phyloP scores from a whole-genome alignment of 2,113 vertebrate genomes.

The Salminus brasiliensis region DNA sequence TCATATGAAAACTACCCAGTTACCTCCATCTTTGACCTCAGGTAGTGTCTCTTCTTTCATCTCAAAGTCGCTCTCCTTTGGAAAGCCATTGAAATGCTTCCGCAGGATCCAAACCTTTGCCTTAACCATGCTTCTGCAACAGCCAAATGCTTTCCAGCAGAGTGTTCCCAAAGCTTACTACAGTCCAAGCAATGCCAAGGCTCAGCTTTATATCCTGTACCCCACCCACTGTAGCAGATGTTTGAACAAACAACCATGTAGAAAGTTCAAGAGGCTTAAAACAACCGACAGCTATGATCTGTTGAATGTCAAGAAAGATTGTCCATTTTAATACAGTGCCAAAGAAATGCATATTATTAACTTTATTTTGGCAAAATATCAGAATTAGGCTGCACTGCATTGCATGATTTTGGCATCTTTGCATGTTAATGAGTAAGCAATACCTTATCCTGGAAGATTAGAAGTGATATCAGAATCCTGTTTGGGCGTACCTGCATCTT shows the following conservation, averaged over 20 bases:
- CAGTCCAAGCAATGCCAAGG: not conserved
- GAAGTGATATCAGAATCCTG: not conserved
- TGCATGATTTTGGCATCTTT: not conserved
- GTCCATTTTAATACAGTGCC: not conserved
- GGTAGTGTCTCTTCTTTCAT: slow-evolving; percentile 79
- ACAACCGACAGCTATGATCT: not conserved
- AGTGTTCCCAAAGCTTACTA: not conserved
- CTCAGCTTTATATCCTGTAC: not conserved
- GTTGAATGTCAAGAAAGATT: not conserved
- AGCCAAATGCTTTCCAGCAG: not conserved
- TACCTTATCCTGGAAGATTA: not conserved
- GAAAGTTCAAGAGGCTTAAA: not conserved
- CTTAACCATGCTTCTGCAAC: slow-evolving; percentile 70
- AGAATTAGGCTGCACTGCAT: not conserved
- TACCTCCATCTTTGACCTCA: slow-evolving; percentile 83
- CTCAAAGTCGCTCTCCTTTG: slow-evolving; percentile 80
- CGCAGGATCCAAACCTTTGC: slow-evolving; percentile 81
- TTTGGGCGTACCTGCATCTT: not conserved
- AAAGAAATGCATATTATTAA: not conserved
- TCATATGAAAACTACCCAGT: not conserved
- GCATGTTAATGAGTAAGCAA: not conserved
- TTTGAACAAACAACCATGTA: not conserved
- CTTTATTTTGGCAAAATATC: not conserved
- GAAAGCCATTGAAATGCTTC: slow-evolving; percentile 82
- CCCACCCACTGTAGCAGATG: not conserved